These are phyloP conservation scores for Antedon mediterranea DNA, from an alignment of 53 echinoderm and acorn worm genomes.

Conservation along the genomic window DNA sequence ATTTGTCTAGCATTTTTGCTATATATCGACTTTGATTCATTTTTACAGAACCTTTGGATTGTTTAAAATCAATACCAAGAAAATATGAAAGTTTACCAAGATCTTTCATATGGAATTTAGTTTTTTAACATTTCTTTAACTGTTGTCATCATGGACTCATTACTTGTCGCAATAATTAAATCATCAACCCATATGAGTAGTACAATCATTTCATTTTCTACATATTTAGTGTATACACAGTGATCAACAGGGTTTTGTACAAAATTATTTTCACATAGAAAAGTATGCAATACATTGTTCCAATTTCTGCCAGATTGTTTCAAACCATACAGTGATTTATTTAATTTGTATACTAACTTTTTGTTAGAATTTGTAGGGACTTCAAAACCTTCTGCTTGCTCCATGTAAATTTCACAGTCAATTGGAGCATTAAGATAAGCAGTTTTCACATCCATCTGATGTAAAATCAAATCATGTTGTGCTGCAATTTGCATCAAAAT, in stretches of 20 bases:
- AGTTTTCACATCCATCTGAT: conserved; percentile 4
- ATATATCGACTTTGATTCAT: conserved; percentile 11
- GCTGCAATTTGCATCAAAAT: neutral
- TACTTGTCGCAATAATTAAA: conserved; percentile 18
- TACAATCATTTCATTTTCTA: neutral
- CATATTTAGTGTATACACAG: neutral
- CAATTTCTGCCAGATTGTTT: neutral
- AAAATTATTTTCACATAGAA: neutral
- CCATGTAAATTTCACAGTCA: no score
- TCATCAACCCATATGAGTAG: conserved; percentile 36
- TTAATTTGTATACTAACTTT: neutral
- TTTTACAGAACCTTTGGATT: neutral
- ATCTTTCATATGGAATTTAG: conserved; percentile 3
- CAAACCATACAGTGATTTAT: neutral
- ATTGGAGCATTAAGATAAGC: no score
- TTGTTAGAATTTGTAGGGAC: neutral
- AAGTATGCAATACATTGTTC: neutral
- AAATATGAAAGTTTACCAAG: neutral
- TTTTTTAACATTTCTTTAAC: no score
- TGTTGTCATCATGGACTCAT: neutral
- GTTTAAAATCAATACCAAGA: conserved; percentile 6
- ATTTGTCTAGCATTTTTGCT: neutral
- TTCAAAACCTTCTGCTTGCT: no score
- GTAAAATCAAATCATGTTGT: neutral
- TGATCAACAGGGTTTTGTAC: neutral